Percentiles rank a stretch among this genome's conserved stretches.
Evolutionary conservation across 2,797 vertebrate genomes (phyloP).

Genomic region (Anguilla marmorata): DNA sequence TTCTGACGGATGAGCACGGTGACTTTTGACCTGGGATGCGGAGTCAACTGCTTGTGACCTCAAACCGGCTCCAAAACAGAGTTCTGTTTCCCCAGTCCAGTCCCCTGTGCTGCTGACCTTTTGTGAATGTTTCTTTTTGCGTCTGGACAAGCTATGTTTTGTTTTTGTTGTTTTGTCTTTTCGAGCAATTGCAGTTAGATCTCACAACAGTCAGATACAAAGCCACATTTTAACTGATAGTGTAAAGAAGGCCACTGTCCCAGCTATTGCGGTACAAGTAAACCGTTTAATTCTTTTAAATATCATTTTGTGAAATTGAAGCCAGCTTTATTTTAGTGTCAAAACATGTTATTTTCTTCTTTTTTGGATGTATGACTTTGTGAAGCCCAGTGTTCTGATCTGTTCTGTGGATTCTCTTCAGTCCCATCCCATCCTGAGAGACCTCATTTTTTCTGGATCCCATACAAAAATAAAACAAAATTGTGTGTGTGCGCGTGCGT

Average conservation of each 20-base stretch:
- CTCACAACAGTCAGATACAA: background rate
- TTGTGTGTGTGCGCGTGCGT: background rate
- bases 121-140: no score
- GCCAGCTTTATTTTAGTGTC: slow-evolving; percentile 11
- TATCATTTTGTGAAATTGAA: background rate
- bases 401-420: slow-evolving; percentile 55
- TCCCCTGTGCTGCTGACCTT: background rate
- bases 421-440: slow-evolving; percentile 46
- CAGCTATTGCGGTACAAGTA: slow-evolving; percentile 17
- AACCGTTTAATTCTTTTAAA: slow-evolving; percentile 13
- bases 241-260: slow-evolving; percentile 18
- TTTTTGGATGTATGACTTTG: slow-evolving; percentile 49
- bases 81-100: background rate
- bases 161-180: slow-evolving; percentile 4
- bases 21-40: background rate
- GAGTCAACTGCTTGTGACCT: background rate
- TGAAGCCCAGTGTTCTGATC: slow-evolving; percentile 52
- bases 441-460: slow-evolving; percentile 36
- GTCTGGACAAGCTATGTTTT: background rate
- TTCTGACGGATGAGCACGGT: background rate
- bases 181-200: background rate
- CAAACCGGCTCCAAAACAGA: background rate
- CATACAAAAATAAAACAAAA: slow-evolving; percentile 27
- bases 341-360: slow-evolving; percentile 27
- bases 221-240: slow-evolving; percentile 8